Percentiles rank a stretch among this genome's conserved stretches.
Evolutionary conservation across 2,113 vertebrate genomes (phyloP).

Genomic region (Caranx ignobilis): DNA sequence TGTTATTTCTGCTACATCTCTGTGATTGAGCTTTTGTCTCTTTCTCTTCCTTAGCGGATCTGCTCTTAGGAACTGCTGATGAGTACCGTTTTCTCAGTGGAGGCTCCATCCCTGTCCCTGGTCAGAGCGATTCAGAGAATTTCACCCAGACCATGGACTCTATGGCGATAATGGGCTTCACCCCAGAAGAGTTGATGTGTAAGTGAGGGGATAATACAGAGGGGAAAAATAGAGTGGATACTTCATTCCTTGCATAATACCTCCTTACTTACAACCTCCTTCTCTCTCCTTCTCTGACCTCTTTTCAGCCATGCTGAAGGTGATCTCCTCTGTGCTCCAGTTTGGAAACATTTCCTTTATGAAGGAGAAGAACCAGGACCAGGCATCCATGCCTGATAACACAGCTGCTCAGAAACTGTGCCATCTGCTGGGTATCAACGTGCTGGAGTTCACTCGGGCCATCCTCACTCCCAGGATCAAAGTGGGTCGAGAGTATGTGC

Average conservation of each 20-base stretch:
- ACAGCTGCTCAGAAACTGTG: slow-evolving; percentile 94
- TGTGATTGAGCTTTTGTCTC: background rate
- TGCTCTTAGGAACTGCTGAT: slow-evolving; percentile 87
- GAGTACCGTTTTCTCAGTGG: slow-evolving; percentile 91
- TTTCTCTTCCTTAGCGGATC: slow-evolving; percentile 80
- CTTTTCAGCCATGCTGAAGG: slow-evolving; percentile 87
- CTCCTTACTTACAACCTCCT: slow-evolving; percentile 9
- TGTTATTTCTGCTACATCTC: background rate
- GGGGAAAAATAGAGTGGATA: background rate
- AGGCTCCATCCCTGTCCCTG: slow-evolving; percentile 85
- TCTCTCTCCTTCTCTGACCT: background rate
- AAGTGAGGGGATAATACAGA: slow-evolving; percentile 65
- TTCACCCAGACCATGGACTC: slow-evolving; percentile 94
- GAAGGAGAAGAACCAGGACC: slow-evolving; percentile 90
- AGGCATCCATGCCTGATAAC: slow-evolving; percentile 94
- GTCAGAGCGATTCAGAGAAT: slow-evolving; percentile 91
- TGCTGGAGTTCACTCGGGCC: slow-evolving; percentile 91
- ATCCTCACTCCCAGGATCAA: slow-evolving; percentile 93
- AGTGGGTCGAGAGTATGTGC: slow-evolving; percentile 93
- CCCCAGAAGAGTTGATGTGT: slow-evolving; percentile 88
- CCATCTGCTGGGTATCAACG: slow-evolving; percentile 91
- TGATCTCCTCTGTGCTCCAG: slow-evolving; percentile 90
- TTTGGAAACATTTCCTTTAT: slow-evolving; percentile 91
- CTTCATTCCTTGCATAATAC: background rate
- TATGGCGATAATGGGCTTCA: slow-evolving; percentile 92